Evolutionary conservation across 2,113 vertebrate genomes (phyloP).

Genomic region (Ceyx melanurus): DNA sequence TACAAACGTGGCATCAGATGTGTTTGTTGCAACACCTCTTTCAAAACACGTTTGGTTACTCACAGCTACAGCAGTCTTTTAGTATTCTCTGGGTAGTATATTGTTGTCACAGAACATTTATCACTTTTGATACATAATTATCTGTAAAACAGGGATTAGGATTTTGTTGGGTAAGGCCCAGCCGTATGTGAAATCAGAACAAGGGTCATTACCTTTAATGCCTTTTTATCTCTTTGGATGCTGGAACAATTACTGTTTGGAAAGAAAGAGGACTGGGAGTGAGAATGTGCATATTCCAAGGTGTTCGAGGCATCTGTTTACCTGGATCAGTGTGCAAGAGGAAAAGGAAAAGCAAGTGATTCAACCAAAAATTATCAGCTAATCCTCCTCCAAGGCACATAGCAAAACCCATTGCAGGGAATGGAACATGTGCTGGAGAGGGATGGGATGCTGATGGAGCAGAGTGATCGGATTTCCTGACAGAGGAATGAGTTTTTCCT

Average conservation of each 20-base stretch:
- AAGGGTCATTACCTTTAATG: constrained; percentile 59
- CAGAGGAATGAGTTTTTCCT: not conserved
- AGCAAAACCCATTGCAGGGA: not conserved
- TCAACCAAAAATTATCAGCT: not conserved
- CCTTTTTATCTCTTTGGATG: constrained; percentile 34
- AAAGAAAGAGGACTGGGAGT: not conserved
- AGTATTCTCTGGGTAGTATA: not conserved
- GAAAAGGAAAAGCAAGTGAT: not conserved
- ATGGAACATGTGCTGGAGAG: not conserved
- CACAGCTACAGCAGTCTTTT: not conserved
- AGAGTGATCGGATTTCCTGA: not conserved
- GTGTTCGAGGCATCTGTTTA: constrained; percentile 5
- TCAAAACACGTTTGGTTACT: not conserved
- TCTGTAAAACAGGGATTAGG: constrained; percentile 29
- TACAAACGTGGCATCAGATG: not conserved
- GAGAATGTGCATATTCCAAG: constrained; percentile 19
- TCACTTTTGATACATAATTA: constrained; percentile 53
- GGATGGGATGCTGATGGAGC: not conserved
- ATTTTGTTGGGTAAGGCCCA: constrained; percentile 49
- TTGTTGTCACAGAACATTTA: constrained; percentile 44
- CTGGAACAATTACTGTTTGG: constrained; percentile 13
- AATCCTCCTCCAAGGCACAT: not conserved
- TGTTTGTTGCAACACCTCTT: not conserved
- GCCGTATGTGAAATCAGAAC: constrained; percentile 29
- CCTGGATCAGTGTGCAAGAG: not conserved